Evolutionary conservation across 2,888 invertebrate genomes (phyloP).

Genomic region (Hipparchia semele): DNA sequence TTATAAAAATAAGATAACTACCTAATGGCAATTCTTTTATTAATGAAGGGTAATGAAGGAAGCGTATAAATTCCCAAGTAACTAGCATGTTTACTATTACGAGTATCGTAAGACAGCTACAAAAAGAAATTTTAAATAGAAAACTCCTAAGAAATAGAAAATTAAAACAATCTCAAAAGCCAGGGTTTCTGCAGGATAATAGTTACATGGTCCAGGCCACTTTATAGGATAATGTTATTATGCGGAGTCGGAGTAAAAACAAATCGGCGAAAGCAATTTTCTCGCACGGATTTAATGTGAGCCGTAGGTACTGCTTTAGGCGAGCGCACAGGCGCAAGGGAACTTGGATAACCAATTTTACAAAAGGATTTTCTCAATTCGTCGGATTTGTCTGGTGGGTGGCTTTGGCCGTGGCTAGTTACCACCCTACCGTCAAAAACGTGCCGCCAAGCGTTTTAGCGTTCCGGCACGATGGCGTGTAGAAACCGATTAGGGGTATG

Average conservation of each 20-base stretch:
- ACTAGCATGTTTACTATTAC: no score
- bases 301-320: constrained; percentile 41
- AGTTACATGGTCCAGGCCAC: constrained; percentile 34
- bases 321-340: constrained; percentile 40
- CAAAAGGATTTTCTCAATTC: no score
- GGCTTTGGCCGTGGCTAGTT: no score
- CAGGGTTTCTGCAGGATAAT: constrained; percentile 20
- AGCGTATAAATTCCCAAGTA: no score
- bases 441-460: no score
- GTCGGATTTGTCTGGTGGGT: no score
- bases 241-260: constrained; percentile 50
- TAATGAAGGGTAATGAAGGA: no score
- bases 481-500: no score
- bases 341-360: neutral
- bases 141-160: constrained; percentile 1
- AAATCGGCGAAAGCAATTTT: constrained; percentile 73
- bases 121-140: neutral
- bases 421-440: no score
- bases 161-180: constrained; percentile 15
- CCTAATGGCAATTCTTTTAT: no score
- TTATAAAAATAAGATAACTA: no score
- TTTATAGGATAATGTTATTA: constrained; percentile 39
- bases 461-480: no score
- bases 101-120: neutral
- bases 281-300: constrained; percentile 56